Evolutionary conservation across 2,888 invertebrate genomes (phyloP), one percentile per base, ranked within the genome.

Genomic region (Eupelmus urozonus): DNA sequence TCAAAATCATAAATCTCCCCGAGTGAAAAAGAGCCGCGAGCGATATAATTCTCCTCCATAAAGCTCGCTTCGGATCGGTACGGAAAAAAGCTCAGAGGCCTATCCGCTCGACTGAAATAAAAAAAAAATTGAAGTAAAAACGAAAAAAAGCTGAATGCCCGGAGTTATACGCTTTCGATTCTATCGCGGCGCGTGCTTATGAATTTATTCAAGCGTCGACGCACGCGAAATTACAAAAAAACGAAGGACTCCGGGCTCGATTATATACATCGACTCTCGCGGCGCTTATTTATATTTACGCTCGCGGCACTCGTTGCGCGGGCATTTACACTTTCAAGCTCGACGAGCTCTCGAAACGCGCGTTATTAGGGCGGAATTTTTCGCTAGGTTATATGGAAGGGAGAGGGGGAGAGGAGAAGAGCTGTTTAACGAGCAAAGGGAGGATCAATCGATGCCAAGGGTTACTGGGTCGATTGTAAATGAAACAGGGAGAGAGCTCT

Each of bases 141-240:
- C 11, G 34, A 29, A 60, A 60, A 60, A 57, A 57, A 13, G 27
- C 5, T 25, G n/a, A 16, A n/a, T 20, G 40, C 20, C 9, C 40
- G 9, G 62, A 42, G 29, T 59, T 59, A 59, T 23, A 62, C 55
- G 67, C 34, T 55, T 51, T 51, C 66, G 53, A 66, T 34, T 67
- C 55, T 67, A 67, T 55, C 40, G 55, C 34, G 4, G 29, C 20
- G 40, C 59, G 27, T 27, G 59, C 69, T 70, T 42, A 42, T 67
- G 69, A 57, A 69, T 69, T 57, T 69, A 69, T 69, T 69, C 57
- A 34, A 57, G 42, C 65, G 65, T 55, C 7, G 3, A 55, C 55
- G 25, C 55, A 25, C 55, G 11, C 55, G 59, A n/a, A 18, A 20
- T 59, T 4, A 18, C 7, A 59, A 18, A 55, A 55, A 34, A 34